Evolutionary conservation across 2,797 vertebrate genomes (phyloP).

Genomic region (Xerus rutilus): DNA sequence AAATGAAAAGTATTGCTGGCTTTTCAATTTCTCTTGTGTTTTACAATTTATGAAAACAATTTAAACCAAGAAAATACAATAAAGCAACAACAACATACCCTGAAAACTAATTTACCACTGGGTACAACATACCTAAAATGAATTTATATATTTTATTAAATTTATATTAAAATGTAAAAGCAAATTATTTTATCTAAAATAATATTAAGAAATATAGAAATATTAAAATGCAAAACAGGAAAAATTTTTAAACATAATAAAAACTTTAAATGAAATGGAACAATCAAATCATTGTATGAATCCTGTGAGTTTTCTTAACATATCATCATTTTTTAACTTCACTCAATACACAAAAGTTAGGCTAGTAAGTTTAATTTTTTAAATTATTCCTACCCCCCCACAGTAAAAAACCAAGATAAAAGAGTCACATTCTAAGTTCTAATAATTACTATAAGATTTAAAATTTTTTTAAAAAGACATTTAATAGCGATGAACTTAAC

Average conservation of each 20-base stretch:
- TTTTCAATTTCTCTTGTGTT: not conserved
- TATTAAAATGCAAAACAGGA: not conserved
- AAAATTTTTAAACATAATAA: not conserved
- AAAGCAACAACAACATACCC: not conserved
- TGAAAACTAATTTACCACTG: not conserved
- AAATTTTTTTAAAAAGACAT: not conserved
- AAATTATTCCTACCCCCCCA: not conserved
- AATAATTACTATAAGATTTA: not conserved
- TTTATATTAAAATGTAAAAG: not conserved
- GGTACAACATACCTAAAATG: not conserved
- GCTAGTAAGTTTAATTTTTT: not conserved
- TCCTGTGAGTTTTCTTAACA: not conserved
- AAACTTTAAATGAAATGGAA: not conserved
- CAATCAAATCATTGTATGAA: not conserved
- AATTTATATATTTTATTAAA: not conserved
- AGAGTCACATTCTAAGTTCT: not conserved
- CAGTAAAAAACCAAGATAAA: not conserved
- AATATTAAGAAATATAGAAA: not conserved
- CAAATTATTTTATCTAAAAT: not conserved
- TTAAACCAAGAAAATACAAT: not conserved
- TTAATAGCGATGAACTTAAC: not conserved
- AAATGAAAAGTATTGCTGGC: not conserved
- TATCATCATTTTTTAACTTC: not conserved
- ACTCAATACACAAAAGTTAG: not conserved
- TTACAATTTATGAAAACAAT: not conserved